These are phyloP conservation scores for Camponotus floridanus DNA, from an alignment of 1,140 invertebrate genomes.

Conservation along the genomic window DNA sequence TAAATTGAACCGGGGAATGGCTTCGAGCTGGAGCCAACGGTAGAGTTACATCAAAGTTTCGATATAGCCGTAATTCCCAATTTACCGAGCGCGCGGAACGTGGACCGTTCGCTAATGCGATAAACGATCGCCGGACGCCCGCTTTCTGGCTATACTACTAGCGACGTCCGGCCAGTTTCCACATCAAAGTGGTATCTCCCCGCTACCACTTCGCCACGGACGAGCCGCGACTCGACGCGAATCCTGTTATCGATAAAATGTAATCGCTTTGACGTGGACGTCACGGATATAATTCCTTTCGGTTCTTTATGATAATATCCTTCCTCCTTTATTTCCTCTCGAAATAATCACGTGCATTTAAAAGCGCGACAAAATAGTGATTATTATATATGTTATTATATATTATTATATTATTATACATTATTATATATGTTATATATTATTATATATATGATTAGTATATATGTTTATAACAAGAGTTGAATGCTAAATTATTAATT, in stretches of 20 bases:
- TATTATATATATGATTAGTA: no score
- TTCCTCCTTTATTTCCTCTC: neutral
- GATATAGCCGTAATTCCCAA: slow-evolving; percentile 59
- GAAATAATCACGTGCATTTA: neutral
- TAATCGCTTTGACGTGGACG: slow-evolving; percentile 39
- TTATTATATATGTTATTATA: no score
- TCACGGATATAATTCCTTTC: neutral
- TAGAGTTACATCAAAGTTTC: slow-evolving; percentile 46
- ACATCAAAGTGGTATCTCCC: slow-evolving; percentile 41
- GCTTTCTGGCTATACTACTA: slow-evolving; percentile 60
- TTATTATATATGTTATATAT: no score
- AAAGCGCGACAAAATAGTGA: neutral
- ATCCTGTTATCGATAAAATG: slow-evolving; percentile 54
- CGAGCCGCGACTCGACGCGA: slow-evolving; percentile 25
- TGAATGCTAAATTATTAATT: no score
- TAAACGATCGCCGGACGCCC: slow-evolving; percentile 53
- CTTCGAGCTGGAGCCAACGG: neutral
- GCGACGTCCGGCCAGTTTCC: slow-evolving; percentile 47
- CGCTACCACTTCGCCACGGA: neutral
- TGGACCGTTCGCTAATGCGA: slow-evolving; percentile 47
- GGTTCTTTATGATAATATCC: neutral
- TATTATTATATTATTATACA: no score
- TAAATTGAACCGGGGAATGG: slow-evolving; percentile 43
- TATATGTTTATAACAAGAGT: neutral
- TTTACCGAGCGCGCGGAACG: slow-evolving; percentile 36